Base-by-base conservation (phyloP, 2,113 vertebrate genomes). In the Neotoma lepida region DNA sequence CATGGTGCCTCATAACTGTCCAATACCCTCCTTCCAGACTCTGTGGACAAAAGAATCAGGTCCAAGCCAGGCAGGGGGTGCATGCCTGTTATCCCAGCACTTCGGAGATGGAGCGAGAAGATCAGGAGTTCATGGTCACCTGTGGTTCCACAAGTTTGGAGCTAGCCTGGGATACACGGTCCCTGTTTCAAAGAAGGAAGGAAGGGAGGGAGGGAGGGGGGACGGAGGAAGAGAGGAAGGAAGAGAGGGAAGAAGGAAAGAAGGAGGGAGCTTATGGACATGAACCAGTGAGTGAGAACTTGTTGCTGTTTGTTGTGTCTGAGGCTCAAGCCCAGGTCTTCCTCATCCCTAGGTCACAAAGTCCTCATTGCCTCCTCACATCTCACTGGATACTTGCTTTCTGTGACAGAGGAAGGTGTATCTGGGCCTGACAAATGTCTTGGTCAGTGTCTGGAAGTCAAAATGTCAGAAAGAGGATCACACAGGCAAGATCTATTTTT, bases 231-330 rank as follows among this genome's bases (percentile, higher is more conserved):
- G 1, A 20, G 1, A n/a, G 18, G 76, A 1, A 22, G 18, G 18
- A 0, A 56, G 10, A 15, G 0, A 30, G 10, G 10, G 1, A 13
- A 1, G 6, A 2, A 14, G 1, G 35, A 1, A n/a, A 2, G 6
- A 2, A 58, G 22, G n/a, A 0, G 20, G 13, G n/a, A 30, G 22
- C 44, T 89, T 2, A 7, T 33, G 41, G 56, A 64, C 12, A 33
- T 26, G 61, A 74, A 5, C 73, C 54, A 61, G 44, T 13, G 61
- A 78, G 58, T 90, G 68, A 93, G 49, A 86, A 33, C 33, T 5
- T 44, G 15, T 13, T 33, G 56, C 33, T 7, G 0, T 20, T 35
- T 41, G 80, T 17, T 5, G 78, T 86, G 26, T 54, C n/a, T 39
- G 56, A 61, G n/a, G 44, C 4, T 85, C 41, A 22, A 54, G n/a